phyloP scores from a whole-genome alignment of 2,888 invertebrate genomes.

The Elysia crispata region DNA sequence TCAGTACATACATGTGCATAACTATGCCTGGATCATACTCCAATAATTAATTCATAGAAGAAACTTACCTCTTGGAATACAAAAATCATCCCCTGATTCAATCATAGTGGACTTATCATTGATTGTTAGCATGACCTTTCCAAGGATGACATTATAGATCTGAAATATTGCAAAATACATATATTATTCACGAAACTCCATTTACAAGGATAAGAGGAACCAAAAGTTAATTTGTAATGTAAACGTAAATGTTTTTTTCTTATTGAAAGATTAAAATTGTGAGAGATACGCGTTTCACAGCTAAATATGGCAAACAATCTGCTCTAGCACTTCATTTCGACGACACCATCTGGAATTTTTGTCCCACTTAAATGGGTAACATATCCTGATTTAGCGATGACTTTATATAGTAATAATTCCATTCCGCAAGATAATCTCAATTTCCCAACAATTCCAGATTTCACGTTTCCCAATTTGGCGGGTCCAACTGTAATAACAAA shows the following conservation, averaged over 20 bases:
- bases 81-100: constrained; percentile 68
- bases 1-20: too few relatives aligned
- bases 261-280: not conserved
- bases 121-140: constrained; percentile 70
- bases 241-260: too few relatives aligned
- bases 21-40: not conserved
- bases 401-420: too few relatives aligned
- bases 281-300: not conserved
- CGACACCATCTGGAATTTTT: too few relatives aligned
- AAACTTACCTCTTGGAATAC: constrained; percentile 68
- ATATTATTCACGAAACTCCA: too few relatives aligned
- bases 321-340: too few relatives aligned
- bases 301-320: too few relatives aligned
- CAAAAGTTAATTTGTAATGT: not conserved
- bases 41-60: not conserved
- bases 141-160: constrained; percentile 64
- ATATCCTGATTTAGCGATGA: too few relatives aligned
- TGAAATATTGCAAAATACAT: constrained; percentile 50
- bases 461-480: too few relatives aligned
- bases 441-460: not conserved
- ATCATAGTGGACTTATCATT: constrained; percentile 63
- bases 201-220: not conserved
- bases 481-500: not conserved
- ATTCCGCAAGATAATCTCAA: too few relatives aligned
- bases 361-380: too few relatives aligned